phyloP scores from a whole-genome alignment of 2,888 invertebrate genomes.

The Aethes cnicana region DNA sequence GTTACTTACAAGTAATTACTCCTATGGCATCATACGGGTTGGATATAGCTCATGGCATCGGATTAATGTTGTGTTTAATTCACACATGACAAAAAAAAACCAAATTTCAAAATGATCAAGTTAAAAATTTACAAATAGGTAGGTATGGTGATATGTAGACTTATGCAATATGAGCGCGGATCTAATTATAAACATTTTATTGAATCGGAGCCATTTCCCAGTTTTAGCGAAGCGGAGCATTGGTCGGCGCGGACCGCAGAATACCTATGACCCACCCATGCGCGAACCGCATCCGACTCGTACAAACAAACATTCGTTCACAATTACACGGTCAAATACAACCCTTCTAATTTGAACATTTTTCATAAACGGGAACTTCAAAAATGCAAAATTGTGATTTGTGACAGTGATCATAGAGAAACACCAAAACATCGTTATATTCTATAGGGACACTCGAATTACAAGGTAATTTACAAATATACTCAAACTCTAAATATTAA shows the following conservation, averaged over 20 bases:
- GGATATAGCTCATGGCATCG: constrained; percentile 20
- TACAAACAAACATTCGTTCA: constrained; percentile 54
- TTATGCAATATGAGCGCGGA: constrained; percentile 15
- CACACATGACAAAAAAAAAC: neutral
- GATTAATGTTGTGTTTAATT: constrained; percentile 13
- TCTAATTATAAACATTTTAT: neutral
- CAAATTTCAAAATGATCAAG: constrained; percentile 7
- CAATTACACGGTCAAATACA: constrained; percentile 69
- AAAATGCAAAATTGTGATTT: constrained; percentile 78
- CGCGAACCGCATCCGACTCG: constrained; percentile 58
- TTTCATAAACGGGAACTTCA: constrained; percentile 54
- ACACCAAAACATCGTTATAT: constrained; percentile 62
- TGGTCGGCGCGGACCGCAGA: constrained; percentile 49
- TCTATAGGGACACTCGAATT: constrained; percentile 75
- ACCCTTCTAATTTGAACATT: constrained; percentile 67
- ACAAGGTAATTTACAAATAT: constrained; percentile 78
- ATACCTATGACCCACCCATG: constrained; percentile 60
- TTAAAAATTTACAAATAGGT: constrained; percentile 10
- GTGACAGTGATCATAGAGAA: constrained; percentile 75
- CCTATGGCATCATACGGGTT: constrained; percentile 17
- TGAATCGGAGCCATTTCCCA: constrained; percentile 7
- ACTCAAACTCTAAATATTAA: constrained; percentile 72
- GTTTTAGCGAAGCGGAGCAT: constrained; percentile 10
- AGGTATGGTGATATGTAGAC: constrained; percentile 28
- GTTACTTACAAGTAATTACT: constrained; percentile 13